Evolutionary conservation across 2,888 invertebrate species (phyloP).

Genomic region (Muscina levida): DNA sequence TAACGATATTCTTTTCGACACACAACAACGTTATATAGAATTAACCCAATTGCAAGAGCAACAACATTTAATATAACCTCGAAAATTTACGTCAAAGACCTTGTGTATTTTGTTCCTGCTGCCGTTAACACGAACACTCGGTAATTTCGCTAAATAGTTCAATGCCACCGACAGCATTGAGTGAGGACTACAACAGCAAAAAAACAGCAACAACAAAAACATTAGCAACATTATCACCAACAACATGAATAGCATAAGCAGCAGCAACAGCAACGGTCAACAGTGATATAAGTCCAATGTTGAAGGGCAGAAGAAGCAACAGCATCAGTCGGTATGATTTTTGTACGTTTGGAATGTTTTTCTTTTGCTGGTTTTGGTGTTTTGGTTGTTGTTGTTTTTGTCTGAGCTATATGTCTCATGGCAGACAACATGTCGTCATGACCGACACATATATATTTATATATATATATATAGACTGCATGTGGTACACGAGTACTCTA

Average conservation of each 20-base stretch:
- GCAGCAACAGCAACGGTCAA: constrained; percentile 4
- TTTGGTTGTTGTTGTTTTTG: constrained; percentile 5
- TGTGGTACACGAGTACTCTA: too few species aligned
- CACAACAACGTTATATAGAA: background rate
- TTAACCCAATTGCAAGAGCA: constrained; percentile 12
- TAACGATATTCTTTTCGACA: too few species aligned
- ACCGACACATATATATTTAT: too few species aligned
- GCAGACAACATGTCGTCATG: constrained; percentile 55
- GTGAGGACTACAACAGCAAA: too few species aligned
- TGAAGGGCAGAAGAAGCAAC: constrained; percentile 1
- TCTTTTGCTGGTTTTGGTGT: constrained; percentile 1
- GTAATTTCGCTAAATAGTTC: constrained; percentile 62
- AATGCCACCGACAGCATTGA: constrained; percentile 59
- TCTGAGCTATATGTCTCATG: constrained; percentile 42
- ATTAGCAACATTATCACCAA: background rate
- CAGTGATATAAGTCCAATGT: constrained; percentile 32
- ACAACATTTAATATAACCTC: constrained; percentile 9
- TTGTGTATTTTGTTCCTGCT: background rate
- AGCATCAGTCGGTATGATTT: constrained; percentile 18
- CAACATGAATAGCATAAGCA: background rate
- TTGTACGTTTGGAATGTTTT: constrained; percentile 15
- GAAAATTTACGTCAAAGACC: constrained; percentile 4
- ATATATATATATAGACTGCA: constrained; percentile 3
- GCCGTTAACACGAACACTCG: constrained; percentile 56
- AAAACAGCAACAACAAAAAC: constrained; percentile 7